Conservation (phyloP, 1,140 invertebrate species). For the Artemia franciscana region DNA sequence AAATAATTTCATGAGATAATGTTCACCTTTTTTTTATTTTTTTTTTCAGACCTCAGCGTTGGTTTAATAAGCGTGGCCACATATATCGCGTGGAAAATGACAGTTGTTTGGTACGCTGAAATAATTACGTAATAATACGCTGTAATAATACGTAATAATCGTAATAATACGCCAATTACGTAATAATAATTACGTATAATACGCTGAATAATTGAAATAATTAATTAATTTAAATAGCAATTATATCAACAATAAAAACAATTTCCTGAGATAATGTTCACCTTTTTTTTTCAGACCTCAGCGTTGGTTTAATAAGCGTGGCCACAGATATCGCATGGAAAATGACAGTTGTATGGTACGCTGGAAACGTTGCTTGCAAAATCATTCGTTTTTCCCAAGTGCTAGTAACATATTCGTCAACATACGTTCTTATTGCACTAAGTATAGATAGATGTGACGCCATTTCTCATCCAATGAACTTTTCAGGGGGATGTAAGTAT, state of each 20-base stretch:
- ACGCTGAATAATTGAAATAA: too few relatives aligned
- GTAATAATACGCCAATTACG: too few relatives aligned
- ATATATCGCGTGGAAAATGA: slow-evolving; percentile 65
- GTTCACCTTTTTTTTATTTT: too few relatives aligned
- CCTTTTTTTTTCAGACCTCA: slow-evolving; percentile 43
- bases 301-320: slow-evolving; percentile 61
- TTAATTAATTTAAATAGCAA: too few relatives aligned
- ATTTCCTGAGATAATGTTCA: too few relatives aligned
- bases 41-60: slow-evolving; percentile 50
- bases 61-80: slow-evolving; percentile 62
- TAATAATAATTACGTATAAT: too few relatives aligned
- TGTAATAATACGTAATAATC: too few relatives aligned
- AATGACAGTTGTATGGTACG: slow-evolving; percentile 57
- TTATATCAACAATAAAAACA: too few relatives aligned
- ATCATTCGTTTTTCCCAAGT: slow-evolving; percentile 55
- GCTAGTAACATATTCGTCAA: slow-evolving; percentile 74
- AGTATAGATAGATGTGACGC: slow-evolving; percentile 85
- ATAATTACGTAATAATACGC: too few relatives aligned
- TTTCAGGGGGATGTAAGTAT: slow-evolving; percentile 71
- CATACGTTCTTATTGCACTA: slow-evolving; percentile 76
- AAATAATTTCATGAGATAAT: too few relatives aligned
- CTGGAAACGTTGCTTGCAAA: slow-evolving; percentile 69
- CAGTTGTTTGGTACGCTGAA: slow-evolving; percentile 59
- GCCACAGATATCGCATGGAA: slow-evolving; percentile 69
- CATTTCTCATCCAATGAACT: slow-evolving; percentile 84